A percentile compares a stretch with the other conserved stretches of the same genome.
Evolutionary conservation across 2,888 invertebrate genomes (phyloP).

Genomic region (Drosophila testacea): DNA sequence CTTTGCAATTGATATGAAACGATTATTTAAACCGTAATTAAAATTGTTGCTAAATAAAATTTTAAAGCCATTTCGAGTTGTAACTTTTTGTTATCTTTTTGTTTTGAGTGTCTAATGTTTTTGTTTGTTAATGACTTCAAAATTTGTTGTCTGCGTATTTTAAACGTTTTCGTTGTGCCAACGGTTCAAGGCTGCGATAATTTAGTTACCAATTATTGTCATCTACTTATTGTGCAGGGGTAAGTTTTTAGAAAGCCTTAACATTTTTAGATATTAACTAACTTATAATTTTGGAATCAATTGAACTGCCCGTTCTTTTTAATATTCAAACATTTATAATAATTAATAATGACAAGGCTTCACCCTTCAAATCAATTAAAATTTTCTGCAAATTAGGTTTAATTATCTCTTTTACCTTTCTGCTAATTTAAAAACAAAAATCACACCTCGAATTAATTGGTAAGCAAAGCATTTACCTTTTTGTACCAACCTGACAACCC

Average conservation of each 20-base stretch:
- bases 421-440: constrained; percentile 30
- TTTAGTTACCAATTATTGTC: constrained; percentile 29
- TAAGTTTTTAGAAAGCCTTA: not conserved
- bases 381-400: constrained; percentile 29
- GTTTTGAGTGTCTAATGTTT: constrained; percentile 8
- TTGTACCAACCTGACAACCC: constrained; percentile 51
- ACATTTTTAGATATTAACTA: too few relatives aligned
- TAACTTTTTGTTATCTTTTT: constrained; percentile 41
- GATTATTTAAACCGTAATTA: constrained; percentile 59
- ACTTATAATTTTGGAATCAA: not conserved
- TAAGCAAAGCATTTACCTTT: not conserved
- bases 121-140: constrained; percentile 12
- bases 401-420: constrained; percentile 12
- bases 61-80: constrained; percentile 29
- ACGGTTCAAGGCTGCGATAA: constrained; percentile 53
- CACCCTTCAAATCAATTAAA: constrained; percentile 46
- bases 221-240: constrained; percentile 2
- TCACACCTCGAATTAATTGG: constrained; percentile 21
- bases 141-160: constrained; percentile 27
- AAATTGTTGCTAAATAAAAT: constrained; percentile 41
- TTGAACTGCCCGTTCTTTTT: too few relatives aligned
- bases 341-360: constrained; percentile 18
- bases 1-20: constrained; percentile 38
- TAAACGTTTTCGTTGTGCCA: constrained; percentile 2
- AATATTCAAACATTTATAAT: not conserved